phyloP scores from a whole-genome alignment of 2,888 invertebrate species.

The Blastobasis adustella region DNA sequence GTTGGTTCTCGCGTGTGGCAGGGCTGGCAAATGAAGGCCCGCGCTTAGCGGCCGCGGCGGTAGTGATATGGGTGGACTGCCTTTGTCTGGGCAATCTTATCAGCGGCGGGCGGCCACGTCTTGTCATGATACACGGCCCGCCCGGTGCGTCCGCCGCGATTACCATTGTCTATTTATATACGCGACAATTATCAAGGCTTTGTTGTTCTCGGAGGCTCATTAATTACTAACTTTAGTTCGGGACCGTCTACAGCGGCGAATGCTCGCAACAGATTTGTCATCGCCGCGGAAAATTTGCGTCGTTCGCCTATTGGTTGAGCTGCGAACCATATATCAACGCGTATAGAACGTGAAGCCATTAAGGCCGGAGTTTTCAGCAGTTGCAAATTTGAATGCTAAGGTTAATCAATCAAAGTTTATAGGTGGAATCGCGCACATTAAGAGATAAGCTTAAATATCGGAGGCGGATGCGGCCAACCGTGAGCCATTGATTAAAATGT shows the following conservation, averaged over 20 bases:
- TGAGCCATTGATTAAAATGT: conserved; percentile 55
- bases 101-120: conserved; percentile 54
- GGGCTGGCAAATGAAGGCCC: conserved; percentile 66
- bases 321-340: too few species aligned
- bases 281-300: too few species aligned
- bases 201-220: too few species aligned
- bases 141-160: conserved; percentile 22
- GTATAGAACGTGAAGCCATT: conserved; percentile 4
- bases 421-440: conserved; percentile 14
- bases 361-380: conserved; percentile 15
- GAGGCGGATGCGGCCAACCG: conserved; percentile 44
- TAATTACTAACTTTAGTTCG: too few species aligned
- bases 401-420: too few species aligned
- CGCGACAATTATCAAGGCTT: too few species aligned
- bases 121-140: conserved; percentile 67
- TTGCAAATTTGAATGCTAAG: conserved; percentile 16
- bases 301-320: too few species aligned
- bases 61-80: conserved; percentile 73
- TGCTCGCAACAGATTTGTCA: too few species aligned
- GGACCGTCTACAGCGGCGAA: too few species aligned
- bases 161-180: too few species aligned
- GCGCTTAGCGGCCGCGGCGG: conserved; percentile 63
- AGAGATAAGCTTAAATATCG: conserved; percentile 36
- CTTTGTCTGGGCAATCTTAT: conserved; percentile 73
- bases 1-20: conserved; percentile 20